Base-by-base conservation (phyloP, 2,888 invertebrate genomes). In the Slavum lentiscoides region DNA sequence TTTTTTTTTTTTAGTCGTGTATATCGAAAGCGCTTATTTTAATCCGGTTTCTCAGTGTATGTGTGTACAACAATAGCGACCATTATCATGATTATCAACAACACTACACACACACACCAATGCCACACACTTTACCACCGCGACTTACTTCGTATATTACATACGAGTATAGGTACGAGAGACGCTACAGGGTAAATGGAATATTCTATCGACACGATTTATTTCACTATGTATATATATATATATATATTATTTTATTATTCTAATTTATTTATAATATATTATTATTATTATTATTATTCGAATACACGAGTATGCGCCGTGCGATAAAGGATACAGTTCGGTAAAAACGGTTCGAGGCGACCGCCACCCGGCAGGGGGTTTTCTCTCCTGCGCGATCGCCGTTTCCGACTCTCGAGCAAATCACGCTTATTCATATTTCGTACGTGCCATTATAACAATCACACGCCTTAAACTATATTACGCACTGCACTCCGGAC, bases 11-110 rank as follows among this genome's bases (percentile, higher is more conserved):
- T 72, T 58, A 80, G 66, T 72, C 80, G 72, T 80, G 72, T 80
- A 23, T 21, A 64, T 80, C 72, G 72, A 80, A 80, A 80, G 80
- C 72, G 64, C 70, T 80, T 55, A 6, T 80, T 64, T 80, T 66
- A 66, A 80, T 80, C 80, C 80, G 80, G 72, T 80, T 80, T 80
- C 70, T 70, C 70, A 17, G 64, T 2, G 59, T n/a, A 5, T 43
- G 43, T 9, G 37, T n/a, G 30, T 55, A 72, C n/a, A 80, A 80
- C 80, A 80, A 80, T 80, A 80, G 64, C 55, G 17, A n/a, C 64
- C 43, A 72, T 80, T 70, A 77, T 77, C 77, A 70, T 70, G 69
- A 77, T 70, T 69, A 77, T 77, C 77, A 37, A 53, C 62, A n/a
- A n/a, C n/a, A n/a, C n/a, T n/a, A 53, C 69, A 62, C 69, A 69